Conservation (phyloP, 2,113 vertebrate genomes). For the Dipodomys spectabilis region DNA sequence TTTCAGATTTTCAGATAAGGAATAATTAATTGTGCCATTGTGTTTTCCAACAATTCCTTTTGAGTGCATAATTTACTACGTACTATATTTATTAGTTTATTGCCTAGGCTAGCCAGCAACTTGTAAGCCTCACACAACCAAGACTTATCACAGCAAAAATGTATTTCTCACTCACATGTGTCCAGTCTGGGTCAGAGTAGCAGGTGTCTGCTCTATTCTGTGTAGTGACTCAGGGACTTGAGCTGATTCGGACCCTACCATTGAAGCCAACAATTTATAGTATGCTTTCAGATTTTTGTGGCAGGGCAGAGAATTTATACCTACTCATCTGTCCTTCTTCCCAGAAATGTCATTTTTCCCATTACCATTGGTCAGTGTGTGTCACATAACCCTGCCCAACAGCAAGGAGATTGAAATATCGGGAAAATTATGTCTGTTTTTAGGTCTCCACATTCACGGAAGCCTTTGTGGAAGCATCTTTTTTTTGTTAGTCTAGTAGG, state of each 20-base stretch:
- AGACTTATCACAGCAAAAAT: neutral
- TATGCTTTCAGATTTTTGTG: neutral
- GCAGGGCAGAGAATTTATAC: neutral
- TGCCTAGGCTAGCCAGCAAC: neutral
- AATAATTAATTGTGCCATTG: neutral
- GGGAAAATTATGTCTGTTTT: neutral
- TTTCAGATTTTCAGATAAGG: neutral
- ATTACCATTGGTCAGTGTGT: neutral
- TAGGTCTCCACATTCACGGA: neutral
- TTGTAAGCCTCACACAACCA: neutral
- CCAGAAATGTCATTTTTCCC: constrained; percentile 31
- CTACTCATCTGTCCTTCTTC: neutral
- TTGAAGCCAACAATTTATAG: neutral
- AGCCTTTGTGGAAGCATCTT: neutral
- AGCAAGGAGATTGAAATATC: neutral
- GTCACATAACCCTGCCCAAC: neutral
- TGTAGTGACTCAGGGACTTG: neutral
- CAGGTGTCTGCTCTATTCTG: neutral
- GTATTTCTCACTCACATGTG: neutral
- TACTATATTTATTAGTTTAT: neutral
- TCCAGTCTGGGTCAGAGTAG: neutral
- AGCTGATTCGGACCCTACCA: neutral
- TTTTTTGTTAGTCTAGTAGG: neutral
- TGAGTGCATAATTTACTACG: neutral
- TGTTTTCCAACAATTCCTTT: neutral